Base-by-base conservation (phyloP, 2,888 invertebrate genomes). In the Carterocephalus palaemon region DNA sequence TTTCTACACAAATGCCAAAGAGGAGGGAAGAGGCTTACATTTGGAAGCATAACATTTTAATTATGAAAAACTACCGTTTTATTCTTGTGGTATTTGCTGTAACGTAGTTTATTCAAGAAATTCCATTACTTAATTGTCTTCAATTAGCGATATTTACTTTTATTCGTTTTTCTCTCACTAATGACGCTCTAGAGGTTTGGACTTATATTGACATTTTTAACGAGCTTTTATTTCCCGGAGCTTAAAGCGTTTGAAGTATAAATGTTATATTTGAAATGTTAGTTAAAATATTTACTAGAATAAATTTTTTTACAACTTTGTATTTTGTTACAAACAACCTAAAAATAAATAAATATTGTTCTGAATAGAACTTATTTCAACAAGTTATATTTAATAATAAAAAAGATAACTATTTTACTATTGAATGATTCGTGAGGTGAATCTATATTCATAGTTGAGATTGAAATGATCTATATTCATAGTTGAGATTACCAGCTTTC, bases 81-180 rank as follows among this genome's bases (percentile, higher is more conserved):
- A 28, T 26, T 15, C 7, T 15, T 9, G 34, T 10, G 33, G 41
- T 34, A 20, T 34, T 28, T 28, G 42, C 34, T 24, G 17, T 41
- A 19, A 13, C 26, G 41, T 13, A 20, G 9, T 28, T 42, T 20
- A 20, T 34, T 36, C 15, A 19, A 20, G 22, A 16, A 22, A 34
- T 36, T 26, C 36, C 15, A 28, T 34, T 19, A 3, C 19, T 19
- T 45, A 38, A 37, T 37, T 37, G 32, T 32, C 31, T 38, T 45
- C 37, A 45, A 45, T 45, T 45, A 45, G 45, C 45, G 23, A 22
- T 37, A 38, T 32, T 45, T 38, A 32, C 29, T 45, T 32, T 38
- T 24, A 10, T 23, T 45, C 32, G 13, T 28, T 45, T 43, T 45
- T 40, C 37, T 31, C n/a, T 31, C 45, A 45, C 24, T 43, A 43